These are phyloP conservation scores for Aphrocallistes beatrix DNA, from an alignment of 37 sponge, comb jelly and placozoan species.

Conservation along the genomic window DNA sequence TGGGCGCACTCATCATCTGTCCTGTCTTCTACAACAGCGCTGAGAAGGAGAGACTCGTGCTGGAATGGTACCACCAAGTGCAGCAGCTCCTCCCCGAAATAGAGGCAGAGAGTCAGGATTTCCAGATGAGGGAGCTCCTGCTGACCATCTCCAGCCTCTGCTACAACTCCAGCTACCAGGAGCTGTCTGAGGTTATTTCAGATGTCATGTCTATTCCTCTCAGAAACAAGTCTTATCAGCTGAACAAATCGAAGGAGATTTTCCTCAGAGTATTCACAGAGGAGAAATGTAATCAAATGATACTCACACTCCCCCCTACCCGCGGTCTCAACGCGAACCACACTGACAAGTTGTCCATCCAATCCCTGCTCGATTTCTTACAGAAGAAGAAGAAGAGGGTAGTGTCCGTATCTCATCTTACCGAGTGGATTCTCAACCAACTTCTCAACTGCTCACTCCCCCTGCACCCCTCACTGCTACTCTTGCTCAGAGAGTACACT, in stretches of 20 bases:
- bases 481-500: neutral
- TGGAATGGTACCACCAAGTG: neutral
- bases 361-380: neutral
- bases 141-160: neutral
- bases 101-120: neutral
- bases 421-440: neutral
- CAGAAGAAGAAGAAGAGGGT: neutral
- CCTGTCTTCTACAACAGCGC: conserved; percentile 26
- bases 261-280: neutral
- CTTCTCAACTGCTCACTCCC: neutral
- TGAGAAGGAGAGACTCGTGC: neutral
- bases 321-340: neutral
- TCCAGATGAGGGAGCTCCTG: neutral
- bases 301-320: neutral
- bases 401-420: neutral
- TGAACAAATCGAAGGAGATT: neutral
- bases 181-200: neutral
- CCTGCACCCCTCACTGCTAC: neutral
- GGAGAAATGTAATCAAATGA: neutral
- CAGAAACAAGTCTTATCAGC: neutral
- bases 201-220: neutral
- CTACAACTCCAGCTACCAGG: neutral
- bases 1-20: conserved; percentile 58
- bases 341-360: neutral
- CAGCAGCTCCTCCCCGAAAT: neutral